phyloP scores from a whole-genome alignment of 2,113 vertebrate genomes.

The Neopipo cinnamomea region DNA sequence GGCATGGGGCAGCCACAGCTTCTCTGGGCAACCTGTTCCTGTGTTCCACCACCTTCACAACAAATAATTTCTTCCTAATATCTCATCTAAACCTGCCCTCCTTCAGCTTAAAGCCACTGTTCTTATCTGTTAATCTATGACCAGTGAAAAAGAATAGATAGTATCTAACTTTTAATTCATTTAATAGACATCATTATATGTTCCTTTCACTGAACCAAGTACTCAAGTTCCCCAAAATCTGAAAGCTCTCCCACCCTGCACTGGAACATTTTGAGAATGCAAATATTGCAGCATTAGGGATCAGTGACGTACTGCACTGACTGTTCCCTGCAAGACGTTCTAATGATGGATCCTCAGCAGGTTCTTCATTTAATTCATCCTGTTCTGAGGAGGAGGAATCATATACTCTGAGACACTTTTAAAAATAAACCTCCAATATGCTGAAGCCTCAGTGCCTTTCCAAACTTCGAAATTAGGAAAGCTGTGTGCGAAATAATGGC shows the following conservation, averaged over 20 bases:
- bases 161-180: not conserved
- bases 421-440: constrained; percentile 29
- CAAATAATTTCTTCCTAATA: not conserved
- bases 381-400: constrained; percentile 26
- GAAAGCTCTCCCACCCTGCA: not conserved
- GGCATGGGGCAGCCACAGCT: not conserved
- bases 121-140: not conserved
- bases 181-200: not conserved
- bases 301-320: not conserved
- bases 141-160: not conserved
- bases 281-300: not conserved
- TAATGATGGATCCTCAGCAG: not conserved
- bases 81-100: not conserved
- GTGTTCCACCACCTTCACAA: not conserved
- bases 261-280: not conserved
- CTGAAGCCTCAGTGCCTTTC: not conserved
- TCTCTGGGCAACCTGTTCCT: not conserved
- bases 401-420: not conserved
- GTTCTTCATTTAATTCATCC: constrained; percentile 11
- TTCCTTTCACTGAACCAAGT: not conserved
- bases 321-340: not conserved
- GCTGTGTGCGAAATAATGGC: not conserved
- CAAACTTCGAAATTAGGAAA: constrained; percentile 1
- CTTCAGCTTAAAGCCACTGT: not conserved
- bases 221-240: not conserved